These are phyloP conservation scores for Phalloptychus januarius DNA, from an alignment of 2,797 vertebrate species.

Conservation along the genomic window DNA sequence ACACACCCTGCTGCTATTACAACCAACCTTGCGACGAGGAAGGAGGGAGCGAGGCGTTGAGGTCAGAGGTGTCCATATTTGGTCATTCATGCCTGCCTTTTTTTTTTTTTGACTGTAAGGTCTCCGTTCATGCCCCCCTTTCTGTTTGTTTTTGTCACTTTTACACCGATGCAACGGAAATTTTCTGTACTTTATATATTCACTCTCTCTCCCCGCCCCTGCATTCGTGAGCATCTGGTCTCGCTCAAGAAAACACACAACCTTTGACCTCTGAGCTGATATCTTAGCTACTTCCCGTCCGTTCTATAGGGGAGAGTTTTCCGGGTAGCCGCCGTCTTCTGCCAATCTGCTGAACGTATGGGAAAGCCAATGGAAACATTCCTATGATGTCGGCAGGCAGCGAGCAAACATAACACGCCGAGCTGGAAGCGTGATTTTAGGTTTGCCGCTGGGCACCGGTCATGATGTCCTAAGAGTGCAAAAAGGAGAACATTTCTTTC, in stretches of 20 bases:
- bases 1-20: slow-evolving; percentile 77
- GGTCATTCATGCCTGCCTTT: slow-evolving; percentile 67
- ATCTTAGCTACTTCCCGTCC: slow-evolving; percentile 63
- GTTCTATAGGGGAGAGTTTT: slow-evolving; percentile 63
- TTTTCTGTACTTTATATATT: neutral
- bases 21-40: slow-evolving; percentile 39
- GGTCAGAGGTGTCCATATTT: slow-evolving; percentile 82
- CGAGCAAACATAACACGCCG: slow-evolving; percentile 55
- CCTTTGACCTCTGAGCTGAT: slow-evolving; percentile 63
- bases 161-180: neutral
- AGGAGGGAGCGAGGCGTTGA: slow-evolving; percentile 45
- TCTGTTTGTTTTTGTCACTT: slow-evolving; percentile 39
- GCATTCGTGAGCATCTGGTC: slow-evolving; percentile 59
- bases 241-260: slow-evolving; percentile 48
- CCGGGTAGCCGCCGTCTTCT: slow-evolving; percentile 49
- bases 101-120: slow-evolving; percentile 39
- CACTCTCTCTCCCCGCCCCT: neutral
- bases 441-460: slow-evolving; percentile 37
- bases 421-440: slow-evolving; percentile 38
- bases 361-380: slow-evolving; percentile 66
- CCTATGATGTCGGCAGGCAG: slow-evolving; percentile 55
- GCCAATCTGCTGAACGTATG: slow-evolving; percentile 46
- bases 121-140: slow-evolving; percentile 22
- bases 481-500: too few relatives aligned
- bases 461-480: slow-evolving; percentile 26